Base-by-base conservation (phyloP, 2,797 vertebrate genomes). In the Crenichthys baileyi region DNA sequence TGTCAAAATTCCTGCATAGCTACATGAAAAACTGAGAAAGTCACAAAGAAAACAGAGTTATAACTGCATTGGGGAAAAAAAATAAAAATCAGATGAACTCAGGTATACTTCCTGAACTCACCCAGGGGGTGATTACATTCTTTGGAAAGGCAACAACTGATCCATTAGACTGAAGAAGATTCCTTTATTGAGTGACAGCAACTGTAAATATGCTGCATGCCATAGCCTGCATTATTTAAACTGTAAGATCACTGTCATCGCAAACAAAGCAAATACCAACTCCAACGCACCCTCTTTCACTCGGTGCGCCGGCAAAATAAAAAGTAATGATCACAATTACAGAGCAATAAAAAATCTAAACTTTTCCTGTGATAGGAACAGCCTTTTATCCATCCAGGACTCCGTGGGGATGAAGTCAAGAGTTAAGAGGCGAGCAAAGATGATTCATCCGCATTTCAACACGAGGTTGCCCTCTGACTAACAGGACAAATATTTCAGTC, bases 401-500 rank as follows among this genome's bases (percentile, higher is more conserved):
- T 46, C 56, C 26, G 73, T 24, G 29, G 71, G 39, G n/a, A 70
- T 29, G 26, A 75, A 76, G 63, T 75, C 18, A n/a, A 73, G 70
- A 77, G 74, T 41, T 51, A 9, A 70, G 71, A 78, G 50, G 79
- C 48, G 16, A n/a, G 3, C 15, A 4, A n/a, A 46, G 48, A 68
- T 84, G 79, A 90, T 61, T 90, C 82, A 80, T 61, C 22, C 16
- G n/a, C 3, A 13, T 77, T 76, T 79, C 46, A 67, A n/a, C 56
- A 36, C 4, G 31, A 72, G n/a, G 39, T 70, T 79, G 78, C 65
- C 77, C 83, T 39, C 71, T 89, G 89, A 92, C 85, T 89, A 82
- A 89, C 29, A 0, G 15, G 3, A 39, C 18, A 90, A 82, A 31
- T 71, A 89, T 89, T 80, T 79, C 86, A 86, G 76, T 84, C 86